A percentile compares a stretch with the other conserved stretches of the same genome.
These are phyloP conservation scores for Columba guinea DNA, from an alignment of 2,797 vertebrate species.

Conservation along the genomic window DNA sequence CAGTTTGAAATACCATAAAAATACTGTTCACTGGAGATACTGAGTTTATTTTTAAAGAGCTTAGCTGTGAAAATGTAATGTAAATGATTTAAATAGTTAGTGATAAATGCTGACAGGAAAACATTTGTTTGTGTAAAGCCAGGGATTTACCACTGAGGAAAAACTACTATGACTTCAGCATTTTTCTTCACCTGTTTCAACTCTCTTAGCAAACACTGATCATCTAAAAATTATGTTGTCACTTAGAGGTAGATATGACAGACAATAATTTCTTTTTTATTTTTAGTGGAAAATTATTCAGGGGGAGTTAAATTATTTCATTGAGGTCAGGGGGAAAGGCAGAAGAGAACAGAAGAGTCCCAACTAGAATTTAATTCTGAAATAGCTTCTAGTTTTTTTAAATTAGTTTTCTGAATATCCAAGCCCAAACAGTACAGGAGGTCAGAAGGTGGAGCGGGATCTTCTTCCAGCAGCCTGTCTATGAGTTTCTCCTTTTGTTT, in stretches of 20 bases:
- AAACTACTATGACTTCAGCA: not conserved
- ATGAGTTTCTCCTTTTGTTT: not conserved
- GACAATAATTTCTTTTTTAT: not conserved
- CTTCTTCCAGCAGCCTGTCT: not conserved
- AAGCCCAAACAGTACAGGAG: not conserved
- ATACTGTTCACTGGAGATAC: not conserved
- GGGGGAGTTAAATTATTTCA: not conserved
- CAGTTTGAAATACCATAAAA: not conserved
- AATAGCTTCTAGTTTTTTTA: not conserved
- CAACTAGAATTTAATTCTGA: not conserved
- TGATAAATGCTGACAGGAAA: constrained; percentile 5
- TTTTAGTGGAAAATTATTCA: not conserved
- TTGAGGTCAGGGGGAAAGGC: not conserved
- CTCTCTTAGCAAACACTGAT: not conserved
- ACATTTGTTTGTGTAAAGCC: not conserved
- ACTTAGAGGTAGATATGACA: not conserved
- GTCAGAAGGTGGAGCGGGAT: not conserved
- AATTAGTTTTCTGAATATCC: not conserved
- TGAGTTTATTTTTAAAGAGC: constrained; percentile 27
- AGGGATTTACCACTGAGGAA: not conserved
- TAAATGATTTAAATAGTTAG: not conserved
- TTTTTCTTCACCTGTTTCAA: constrained; percentile 3
- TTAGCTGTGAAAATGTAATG: not conserved
- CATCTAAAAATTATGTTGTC: not conserved
- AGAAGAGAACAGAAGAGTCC: not conserved